Percentiles rank a stretch among this genome's conserved stretches.
phyloP scores from a whole-genome alignment of 2,797 vertebrate genomes.

The Sebastes minor region DNA sequence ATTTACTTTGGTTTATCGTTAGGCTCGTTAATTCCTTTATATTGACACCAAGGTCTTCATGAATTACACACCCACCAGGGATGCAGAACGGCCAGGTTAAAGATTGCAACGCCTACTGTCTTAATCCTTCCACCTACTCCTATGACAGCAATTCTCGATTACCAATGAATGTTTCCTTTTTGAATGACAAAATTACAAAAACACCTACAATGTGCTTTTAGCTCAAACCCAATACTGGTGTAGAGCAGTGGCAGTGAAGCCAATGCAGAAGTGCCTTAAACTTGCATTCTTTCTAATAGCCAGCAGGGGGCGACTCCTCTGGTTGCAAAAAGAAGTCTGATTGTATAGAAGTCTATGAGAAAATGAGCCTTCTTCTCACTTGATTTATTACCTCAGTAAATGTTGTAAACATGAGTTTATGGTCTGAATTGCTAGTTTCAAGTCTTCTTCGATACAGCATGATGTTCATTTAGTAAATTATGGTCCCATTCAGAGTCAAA shows the following conservation, averaged over 20 bases:
- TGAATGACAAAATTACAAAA: background rate
- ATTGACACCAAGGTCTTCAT: slow-evolving; percentile 31
- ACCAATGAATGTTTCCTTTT: background rate
- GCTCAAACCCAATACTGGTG: background rate
- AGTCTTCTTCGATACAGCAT: too few species aligned
- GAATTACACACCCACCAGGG: slow-evolving; percentile 56
- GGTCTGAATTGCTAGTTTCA: rapidly evolving
- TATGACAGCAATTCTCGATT: background rate
- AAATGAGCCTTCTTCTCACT: too few species aligned
- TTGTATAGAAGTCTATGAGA: too few species aligned
- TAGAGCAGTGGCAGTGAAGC: too few species aligned
- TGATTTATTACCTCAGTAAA: too few species aligned
- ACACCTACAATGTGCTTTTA: background rate
- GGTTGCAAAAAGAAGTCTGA: too few species aligned
- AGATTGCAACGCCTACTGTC: slow-evolving; percentile 20
- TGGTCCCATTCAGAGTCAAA: too few species aligned
- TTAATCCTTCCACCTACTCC: background rate
- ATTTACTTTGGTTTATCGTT: slow-evolving; percentile 52
- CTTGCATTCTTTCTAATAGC: too few species aligned
- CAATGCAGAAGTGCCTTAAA: too few species aligned
- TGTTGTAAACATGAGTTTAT: too few species aligned
- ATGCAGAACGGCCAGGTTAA: slow-evolving; percentile 27
- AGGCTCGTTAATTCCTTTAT: slow-evolving; percentile 45
- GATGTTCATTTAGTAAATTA: too few species aligned
- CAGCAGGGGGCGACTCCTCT: too few species aligned